A percentile compares a stretch with the other conserved stretches of the same genome.
Conservation (phyloP, 2,888 invertebrate genomes). For the Boloria euphrosyne region DNA sequence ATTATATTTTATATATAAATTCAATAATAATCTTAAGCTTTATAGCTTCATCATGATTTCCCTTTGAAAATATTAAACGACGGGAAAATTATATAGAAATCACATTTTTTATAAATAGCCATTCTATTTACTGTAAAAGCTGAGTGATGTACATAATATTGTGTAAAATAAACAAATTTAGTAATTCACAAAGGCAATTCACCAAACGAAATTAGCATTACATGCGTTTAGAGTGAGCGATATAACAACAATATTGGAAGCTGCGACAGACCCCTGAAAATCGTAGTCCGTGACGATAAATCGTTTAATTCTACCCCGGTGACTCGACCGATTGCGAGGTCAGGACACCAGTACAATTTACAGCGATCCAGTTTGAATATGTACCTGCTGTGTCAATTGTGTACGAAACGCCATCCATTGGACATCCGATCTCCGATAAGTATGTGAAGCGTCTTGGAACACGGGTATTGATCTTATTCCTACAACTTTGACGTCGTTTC, state of each 20-base stretch:
- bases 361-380: constrained; percentile 53
- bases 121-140: neutral
- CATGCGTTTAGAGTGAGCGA: constrained; percentile 29
- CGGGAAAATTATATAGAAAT: constrained; percentile 5
- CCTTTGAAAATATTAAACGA: neutral
- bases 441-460: constrained; percentile 43
- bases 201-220: constrained; percentile 26
- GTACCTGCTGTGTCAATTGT: constrained; percentile 51
- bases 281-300: constrained; percentile 74
- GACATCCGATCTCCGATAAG: constrained; percentile 48
- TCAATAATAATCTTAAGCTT: no score
- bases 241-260: constrained; percentile 60
- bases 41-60: no score
- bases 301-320: constrained; percentile 77
- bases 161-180: constrained; percentile 25
- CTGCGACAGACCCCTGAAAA: constrained; percentile 63
- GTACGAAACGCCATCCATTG: constrained; percentile 52
- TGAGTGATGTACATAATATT: constrained; percentile 15
- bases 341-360: constrained; percentile 70
- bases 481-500: constrained; percentile 21
- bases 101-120: constrained; percentile 1
- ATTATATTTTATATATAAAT: no score
- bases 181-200: constrained; percentile 29
- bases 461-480: constrained; percentile 37
- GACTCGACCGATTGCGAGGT: constrained; percentile 72